Base-by-base conservation (phyloP, 2,888 invertebrate genomes). In the Protodeltote pygarga region DNA sequence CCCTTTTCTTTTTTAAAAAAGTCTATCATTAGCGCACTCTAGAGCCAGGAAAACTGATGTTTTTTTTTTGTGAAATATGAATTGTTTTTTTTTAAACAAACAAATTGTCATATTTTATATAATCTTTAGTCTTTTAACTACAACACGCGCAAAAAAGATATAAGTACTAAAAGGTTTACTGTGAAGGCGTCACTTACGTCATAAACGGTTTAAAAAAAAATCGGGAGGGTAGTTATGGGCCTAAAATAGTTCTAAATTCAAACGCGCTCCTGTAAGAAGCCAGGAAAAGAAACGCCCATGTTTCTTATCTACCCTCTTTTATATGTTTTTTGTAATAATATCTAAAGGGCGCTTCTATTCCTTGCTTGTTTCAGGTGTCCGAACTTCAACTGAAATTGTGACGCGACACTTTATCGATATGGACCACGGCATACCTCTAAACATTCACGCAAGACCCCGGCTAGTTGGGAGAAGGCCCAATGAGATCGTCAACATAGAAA, bases 301-400 rank as follows among this genome's bases (percentile, higher is more conserved):
- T 65, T 58, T 61, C 59, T 55, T 60, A 39, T n/a, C 29, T 33
- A 46, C 47, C 52, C 29, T 45, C 16, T 53, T 24, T 34, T 34
- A 0, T 27, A 28, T 48, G 46, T 45, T 31, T 51, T 31, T 51
- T 42, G 20, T 53, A 44, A 28, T 47, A 29, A 42, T 48, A 69
- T 74, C 83, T 80, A 87, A 73, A 87, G 88, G 87, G 83, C 65
- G 46, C 76, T 83, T 85, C 85, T 85, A 83, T 77, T 79, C 87
- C 90, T 89, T 78, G 85, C 91, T 91, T 89, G 85, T 92, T 91
- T 51, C 92, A 92, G 92, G 91, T 69, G 83, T 89, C 46, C 68
- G 91, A 72, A 90, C 91, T 0, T 91, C 91, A 11, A 90, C 91
- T 41, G 89, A 90, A 75, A 91, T 91, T 1, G 90, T 92, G 71